Conservation (phyloP, 2,888 invertebrate genomes). For the Diplazon laetatorius region DNA sequence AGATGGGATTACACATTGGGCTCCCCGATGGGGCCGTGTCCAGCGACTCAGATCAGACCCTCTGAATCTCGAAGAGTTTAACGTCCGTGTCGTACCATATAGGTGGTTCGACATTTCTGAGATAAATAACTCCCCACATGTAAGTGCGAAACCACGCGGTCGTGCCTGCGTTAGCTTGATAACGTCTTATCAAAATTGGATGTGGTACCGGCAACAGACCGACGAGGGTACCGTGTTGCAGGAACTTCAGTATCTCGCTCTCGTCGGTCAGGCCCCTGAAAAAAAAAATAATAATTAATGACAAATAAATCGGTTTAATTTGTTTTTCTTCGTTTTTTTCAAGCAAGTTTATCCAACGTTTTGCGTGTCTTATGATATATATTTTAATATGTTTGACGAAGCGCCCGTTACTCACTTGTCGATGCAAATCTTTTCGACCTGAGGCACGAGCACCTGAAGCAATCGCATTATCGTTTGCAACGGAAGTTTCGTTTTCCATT, state of each 20-base stretch:
- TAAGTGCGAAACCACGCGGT: constrained; percentile 99
- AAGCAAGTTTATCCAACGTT: no score
- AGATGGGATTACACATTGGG: no score
- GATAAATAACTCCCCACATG: constrained; percentile 99
- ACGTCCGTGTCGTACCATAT: constrained; percentile 99
- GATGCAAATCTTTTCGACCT: constrained; percentile 99
- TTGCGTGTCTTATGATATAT: no score
- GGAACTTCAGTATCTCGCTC: constrained; percentile 99
- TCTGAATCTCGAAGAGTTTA: constrained; percentile 98
- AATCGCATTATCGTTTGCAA: constrained; percentile 99
- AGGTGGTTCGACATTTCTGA: constrained; percentile 98
- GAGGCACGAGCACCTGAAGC: constrained; percentile 98
- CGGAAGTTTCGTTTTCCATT: constrained; percentile 98
- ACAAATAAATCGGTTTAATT: no score
- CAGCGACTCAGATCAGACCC: constrained; percentile 86
- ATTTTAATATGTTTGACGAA: not conserved
- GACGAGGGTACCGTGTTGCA: constrained; percentile 99
- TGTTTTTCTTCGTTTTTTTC: no score
- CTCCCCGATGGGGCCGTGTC: constrained; percentile 32
- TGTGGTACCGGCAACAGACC: constrained; percentile 99
- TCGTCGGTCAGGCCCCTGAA: constrained; percentile 98
- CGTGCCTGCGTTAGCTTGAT: constrained; percentile 99
- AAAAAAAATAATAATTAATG: constrained; percentile 68
- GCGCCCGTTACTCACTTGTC: constrained; percentile 82
- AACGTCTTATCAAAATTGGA: constrained; percentile 99